Evolutionary conservation across 2,888 invertebrate genomes (phyloP).

Genomic region (Pachymerium ferrugineum): DNA sequence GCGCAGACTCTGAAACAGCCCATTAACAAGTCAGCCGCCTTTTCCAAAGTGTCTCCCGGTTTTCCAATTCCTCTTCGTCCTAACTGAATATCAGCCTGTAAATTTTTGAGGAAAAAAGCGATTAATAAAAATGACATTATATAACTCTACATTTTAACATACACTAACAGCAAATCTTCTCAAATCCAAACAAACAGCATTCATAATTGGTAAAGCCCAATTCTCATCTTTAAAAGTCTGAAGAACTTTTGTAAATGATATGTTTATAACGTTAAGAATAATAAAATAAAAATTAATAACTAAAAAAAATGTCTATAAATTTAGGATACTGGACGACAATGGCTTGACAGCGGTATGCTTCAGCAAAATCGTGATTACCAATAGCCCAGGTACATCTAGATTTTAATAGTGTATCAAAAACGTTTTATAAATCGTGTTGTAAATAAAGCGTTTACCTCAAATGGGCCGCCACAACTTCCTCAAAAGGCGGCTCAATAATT

Average conservation of each 20-base stretch:
- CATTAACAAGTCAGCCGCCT: conserved; percentile 88
- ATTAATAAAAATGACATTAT: not conserved
- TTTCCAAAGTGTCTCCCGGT: conserved; percentile 69
- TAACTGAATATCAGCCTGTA: conserved; percentile 33
- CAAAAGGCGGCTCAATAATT: conserved; percentile 64
- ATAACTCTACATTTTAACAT: conserved; percentile 38
- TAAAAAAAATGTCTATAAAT: not conserved
- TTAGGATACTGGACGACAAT: conserved; percentile 61
- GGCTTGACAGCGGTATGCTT: conserved; percentile 73
- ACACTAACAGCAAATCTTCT: conserved; percentile 58
- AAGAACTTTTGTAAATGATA: conserved; percentile 68
- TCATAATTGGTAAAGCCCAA: conserved; percentile 94
- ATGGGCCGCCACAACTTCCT: conserved; percentile 69
- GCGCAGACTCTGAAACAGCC: conserved; percentile 92
- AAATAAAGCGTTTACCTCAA: conserved; percentile 54
- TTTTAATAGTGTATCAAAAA: not conserved
- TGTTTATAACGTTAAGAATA: conserved; percentile 29
- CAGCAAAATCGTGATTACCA: conserved; percentile 51
- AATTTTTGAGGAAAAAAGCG: not conserved
- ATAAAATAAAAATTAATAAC: not conserved
- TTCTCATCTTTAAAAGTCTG: conserved; percentile 89
- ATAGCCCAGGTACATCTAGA: conserved; percentile 54
- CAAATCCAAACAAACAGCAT: conserved; percentile 79
- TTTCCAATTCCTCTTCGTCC: conserved; percentile 41
- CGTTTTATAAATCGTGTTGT: not conserved